phyloP scores from a whole-genome alignment of 1,140 invertebrate species.

The Papilio helenus region DNA sequence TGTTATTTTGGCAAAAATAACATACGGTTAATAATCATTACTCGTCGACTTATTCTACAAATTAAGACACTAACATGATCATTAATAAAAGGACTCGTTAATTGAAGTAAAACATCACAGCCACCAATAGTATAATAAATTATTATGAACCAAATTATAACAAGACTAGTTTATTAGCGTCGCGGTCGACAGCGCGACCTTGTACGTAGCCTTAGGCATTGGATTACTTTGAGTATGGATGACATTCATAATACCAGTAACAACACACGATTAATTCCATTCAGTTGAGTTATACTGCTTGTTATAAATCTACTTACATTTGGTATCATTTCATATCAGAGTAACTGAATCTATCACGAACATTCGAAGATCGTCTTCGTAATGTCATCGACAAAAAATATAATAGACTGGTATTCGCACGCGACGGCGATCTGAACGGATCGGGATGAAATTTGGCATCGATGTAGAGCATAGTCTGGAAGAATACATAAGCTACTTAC shows the following conservation, averaged over 20 bases:
- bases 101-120: background rate
- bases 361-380: too few species aligned
- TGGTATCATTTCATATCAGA: background rate
- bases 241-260: conserved; percentile 32
- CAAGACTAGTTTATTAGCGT: conserved; percentile 31
- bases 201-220: conserved; percentile 37
- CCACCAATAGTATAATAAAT: conserved; percentile 12
- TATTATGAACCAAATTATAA: conserved; percentile 36
- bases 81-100: background rate
- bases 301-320: background rate
- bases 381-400: too few species aligned
- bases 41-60: background rate
- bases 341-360: background rate
- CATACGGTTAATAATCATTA: background rate
- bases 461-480: too few species aligned
- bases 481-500: too few species aligned
- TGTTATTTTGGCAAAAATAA: background rate
- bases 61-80: background rate
- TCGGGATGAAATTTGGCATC: too few species aligned
- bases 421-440: too few species aligned
- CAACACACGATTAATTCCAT: conserved; percentile 35
- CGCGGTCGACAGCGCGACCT: conserved; percentile 30
- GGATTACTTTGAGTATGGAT: conserved; percentile 36
- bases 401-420: too few species aligned
- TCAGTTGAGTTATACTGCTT: conserved; percentile 1